A percentile compares a stretch with the other conserved stretches of the same genome.
phyloP scores from a whole-genome alignment of 2,888 invertebrate genomes.

The Timema podura region DNA sequence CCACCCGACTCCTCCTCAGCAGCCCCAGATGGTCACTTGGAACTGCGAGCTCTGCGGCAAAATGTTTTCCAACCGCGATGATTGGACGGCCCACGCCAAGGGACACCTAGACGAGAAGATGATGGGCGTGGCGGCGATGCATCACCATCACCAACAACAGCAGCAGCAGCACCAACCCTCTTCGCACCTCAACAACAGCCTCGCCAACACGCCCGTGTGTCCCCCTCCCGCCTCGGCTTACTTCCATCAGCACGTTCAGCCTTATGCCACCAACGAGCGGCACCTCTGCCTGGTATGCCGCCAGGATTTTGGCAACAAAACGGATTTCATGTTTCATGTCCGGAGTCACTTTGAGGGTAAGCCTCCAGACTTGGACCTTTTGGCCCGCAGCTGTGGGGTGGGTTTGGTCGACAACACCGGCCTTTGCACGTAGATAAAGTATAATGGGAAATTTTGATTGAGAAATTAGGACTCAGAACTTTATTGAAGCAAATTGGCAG shows the following conservation, averaged over 20 bases:
- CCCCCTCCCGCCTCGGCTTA: conserved; percentile 29
- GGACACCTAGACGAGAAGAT: conserved; percentile 54
- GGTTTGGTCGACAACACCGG: conserved; percentile 53
- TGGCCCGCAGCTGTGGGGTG: conserved; percentile 22
- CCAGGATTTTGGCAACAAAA: conserved; percentile 61
- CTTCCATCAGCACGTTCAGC: conserved; percentile 45
- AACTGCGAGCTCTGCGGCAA: conserved; percentile 71
- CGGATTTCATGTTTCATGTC: conserved; percentile 67
- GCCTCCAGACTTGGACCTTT: conserved; percentile 30
- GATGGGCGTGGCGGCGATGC: conserved; percentile 41
- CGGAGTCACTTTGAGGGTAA: conserved; percentile 57
- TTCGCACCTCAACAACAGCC: conserved; percentile 15
- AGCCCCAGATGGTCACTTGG: conserved; percentile 54
- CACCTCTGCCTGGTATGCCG: conserved; percentile 61
- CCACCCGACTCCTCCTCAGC: conserved; percentile 21
- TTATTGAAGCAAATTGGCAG: too few species aligned
- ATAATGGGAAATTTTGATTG: too few species aligned
- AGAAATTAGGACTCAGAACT: too few species aligned
- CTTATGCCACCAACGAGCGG: conserved; percentile 42
- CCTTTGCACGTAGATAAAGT: conserved; percentile 52
- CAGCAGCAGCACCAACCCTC: conserved; percentile 29
- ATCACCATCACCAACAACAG: conserved; percentile 51
- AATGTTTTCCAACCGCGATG: conserved; percentile 67
- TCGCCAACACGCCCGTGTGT: conserved; percentile 18
- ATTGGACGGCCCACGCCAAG: conserved; percentile 73